Percentiles rank a stretch among this genome's conserved stretches.
Evolutionary conservation across 2,888 invertebrate genomes (phyloP).

Genomic region (Cataglyphis rosenhaueri): DNA sequence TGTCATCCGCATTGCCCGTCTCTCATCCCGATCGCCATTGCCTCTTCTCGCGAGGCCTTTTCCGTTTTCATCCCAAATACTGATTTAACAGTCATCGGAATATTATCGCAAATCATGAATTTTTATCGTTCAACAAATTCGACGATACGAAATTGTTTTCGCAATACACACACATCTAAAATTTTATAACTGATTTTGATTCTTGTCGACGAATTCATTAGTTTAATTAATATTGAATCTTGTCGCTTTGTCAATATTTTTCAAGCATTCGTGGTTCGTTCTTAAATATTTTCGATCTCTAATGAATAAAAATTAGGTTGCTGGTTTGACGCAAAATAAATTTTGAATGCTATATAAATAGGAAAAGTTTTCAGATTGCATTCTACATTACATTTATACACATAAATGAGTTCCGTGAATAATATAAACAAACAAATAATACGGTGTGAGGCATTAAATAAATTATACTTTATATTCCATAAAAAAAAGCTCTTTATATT

Average conservation of each 20-base stretch:
- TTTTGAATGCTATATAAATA: neutral
- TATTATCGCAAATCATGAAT: neutral
- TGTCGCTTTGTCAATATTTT: slow-evolving; percentile 43
- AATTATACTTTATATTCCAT: neutral
- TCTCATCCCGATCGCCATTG: neutral
- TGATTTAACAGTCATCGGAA: neutral
- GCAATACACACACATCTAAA: neutral
- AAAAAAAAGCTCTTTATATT: neutral
- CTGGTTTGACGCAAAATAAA: slow-evolving; percentile 21
- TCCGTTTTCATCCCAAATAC: neutral
- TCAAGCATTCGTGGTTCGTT: slow-evolving; percentile 17
- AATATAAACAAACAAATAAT: neutral
- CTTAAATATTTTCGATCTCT: slow-evolving; percentile 37
- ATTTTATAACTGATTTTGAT: neutral
- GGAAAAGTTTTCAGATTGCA: slow-evolving; percentile 9
- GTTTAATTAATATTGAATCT: slow-evolving; percentile 36
- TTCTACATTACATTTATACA: neutral
- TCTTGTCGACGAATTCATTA: neutral
- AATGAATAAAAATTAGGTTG: slow-evolving; percentile 45
- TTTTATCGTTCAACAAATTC: neutral
- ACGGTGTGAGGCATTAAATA: slow-evolving; percentile 5
- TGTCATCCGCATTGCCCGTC: slow-evolving; percentile 1
- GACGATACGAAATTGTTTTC: neutral
- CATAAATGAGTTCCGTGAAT: slow-evolving; percentile 6
- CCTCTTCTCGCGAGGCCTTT: neutral